phyloP scores from a whole-genome alignment of 2,888 invertebrate species.

The Podabrus alpinus region DNA sequence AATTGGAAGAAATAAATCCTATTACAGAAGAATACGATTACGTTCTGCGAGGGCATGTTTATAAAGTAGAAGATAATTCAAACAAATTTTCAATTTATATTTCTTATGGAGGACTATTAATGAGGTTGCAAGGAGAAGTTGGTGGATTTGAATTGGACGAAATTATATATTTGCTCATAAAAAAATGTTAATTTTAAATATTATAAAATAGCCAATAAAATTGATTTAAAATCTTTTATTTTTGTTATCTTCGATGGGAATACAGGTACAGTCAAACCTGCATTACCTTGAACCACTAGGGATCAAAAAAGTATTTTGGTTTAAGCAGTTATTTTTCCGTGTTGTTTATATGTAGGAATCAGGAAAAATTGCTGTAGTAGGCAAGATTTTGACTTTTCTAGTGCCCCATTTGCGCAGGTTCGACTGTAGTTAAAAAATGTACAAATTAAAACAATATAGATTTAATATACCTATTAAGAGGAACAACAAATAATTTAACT shows the following conservation, averaged over 20 bases:
- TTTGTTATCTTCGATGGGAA: neutral
- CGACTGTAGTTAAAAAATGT: no score
- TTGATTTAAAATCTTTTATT: neutral
- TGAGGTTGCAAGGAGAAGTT: neutral
- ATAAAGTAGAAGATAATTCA: neutral
- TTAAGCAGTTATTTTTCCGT: no score
- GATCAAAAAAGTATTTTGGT: no score
- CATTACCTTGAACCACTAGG: no score
- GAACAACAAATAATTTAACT: slow-evolving; percentile 44
- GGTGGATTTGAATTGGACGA: neutral
- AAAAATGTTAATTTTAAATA: neutral
- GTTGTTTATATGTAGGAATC: no score
- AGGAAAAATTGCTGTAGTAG: no score
- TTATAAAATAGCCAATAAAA: neutral
- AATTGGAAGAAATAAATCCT: neutral
- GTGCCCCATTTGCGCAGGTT: no score
- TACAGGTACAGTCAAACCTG: no score
- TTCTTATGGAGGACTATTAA: neutral
- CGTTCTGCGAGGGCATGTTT: neutral
- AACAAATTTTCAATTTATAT: neutral
- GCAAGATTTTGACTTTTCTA: no score
- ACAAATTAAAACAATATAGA: slow-evolving; percentile 7
- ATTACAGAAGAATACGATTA: neutral
- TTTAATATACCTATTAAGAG: slow-evolving; percentile 30
- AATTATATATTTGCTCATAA: neutral